Percentiles rank a stretch among this genome's conserved stretches.
Conservation (phyloP, 2,888 invertebrate species). For the Volucella bombylans region DNA sequence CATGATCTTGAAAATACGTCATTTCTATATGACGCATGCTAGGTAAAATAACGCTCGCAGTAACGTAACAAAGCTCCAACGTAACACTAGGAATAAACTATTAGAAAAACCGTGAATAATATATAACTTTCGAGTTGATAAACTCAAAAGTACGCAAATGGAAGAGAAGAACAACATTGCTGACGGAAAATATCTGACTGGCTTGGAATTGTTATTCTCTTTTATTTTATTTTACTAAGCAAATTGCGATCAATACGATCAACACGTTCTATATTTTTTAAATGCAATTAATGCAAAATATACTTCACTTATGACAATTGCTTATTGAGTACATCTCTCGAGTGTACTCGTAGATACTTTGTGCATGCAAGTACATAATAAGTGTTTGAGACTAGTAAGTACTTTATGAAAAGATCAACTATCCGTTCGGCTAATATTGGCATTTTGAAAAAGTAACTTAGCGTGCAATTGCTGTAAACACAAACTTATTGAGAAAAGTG, state of each 20-base stretch:
- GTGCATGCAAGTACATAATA: not conserved
- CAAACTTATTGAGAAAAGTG: not conserved
- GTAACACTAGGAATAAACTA: not conserved
- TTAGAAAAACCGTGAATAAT: slow-evolving; percentile 8
- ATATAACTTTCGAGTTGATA: slow-evolving; percentile 13
- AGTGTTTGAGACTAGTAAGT: slow-evolving; percentile 35
- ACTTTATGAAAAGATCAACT: slow-evolving; percentile 21
- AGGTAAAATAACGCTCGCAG: not conserved
- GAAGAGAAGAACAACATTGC: too few species aligned
- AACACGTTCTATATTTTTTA: not conserved
- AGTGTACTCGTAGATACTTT: not conserved
- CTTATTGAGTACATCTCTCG: slow-evolving; percentile 5
- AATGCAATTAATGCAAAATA: not conserved
- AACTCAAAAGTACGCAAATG: slow-evolving; percentile 24
- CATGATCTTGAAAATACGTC: slow-evolving; percentile 28
- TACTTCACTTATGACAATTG: slow-evolving; percentile 1
- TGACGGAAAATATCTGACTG: not conserved
- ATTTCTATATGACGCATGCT: slow-evolving; percentile 18
- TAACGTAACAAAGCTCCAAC: not conserved
- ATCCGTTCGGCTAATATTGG: not conserved
- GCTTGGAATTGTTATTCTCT: not conserved
- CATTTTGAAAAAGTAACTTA: not conserved
- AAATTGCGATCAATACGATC: not conserved
- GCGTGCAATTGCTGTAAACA: not conserved
- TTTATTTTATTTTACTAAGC: not conserved